A percentile compares a stretch with the other conserved stretches of the same genome.
Evolutionary conservation across 2,888 invertebrate genomes (phyloP).

Genomic region (Hanleya hanleyi): DNA sequence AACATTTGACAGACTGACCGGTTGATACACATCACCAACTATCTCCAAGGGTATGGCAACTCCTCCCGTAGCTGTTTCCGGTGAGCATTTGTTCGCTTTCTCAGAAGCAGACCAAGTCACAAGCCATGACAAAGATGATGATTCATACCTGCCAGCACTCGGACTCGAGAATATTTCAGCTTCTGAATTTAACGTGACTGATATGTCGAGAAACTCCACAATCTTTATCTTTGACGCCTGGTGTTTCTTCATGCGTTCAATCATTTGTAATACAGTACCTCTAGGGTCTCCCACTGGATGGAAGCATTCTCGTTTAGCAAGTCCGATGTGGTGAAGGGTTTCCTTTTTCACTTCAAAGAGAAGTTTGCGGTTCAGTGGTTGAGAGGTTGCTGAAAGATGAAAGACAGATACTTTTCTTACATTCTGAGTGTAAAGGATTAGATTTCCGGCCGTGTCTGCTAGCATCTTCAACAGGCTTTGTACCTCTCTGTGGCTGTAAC

Average conservation of each 20-base stretch:
- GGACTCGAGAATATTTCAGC: neutral
- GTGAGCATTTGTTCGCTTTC: no score
- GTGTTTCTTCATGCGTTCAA: neutral
- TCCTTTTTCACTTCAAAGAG: constrained; percentile 11
- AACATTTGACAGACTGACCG: neutral
- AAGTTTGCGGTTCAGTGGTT: neutral
- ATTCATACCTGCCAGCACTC: no score
- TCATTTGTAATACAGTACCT: no score
- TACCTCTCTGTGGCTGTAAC: constrained; percentile 54
- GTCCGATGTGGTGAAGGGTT: neutral
- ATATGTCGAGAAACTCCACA: neutral
- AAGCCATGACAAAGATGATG: no score
- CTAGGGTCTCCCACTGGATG: no score
- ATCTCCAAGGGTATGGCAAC: neutral
- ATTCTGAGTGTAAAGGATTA: constrained; percentile 69
- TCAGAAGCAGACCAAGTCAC: no score
- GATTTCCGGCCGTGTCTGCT: constrained; percentile 49
- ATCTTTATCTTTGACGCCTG: neutral
- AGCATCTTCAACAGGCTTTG: constrained; percentile 52
- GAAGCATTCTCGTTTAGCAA: no score
- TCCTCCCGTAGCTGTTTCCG: neutral
- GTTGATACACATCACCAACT: neutral
- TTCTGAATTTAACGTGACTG: neutral
- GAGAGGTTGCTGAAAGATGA: constrained; percentile 47
- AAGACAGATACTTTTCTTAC: constrained; percentile 52